Evolutionary conservation across 2,113 vertebrate species (phyloP), one percentile per base, ranked within the genome.

Genomic region (Falcunculus frontatus): DNA sequence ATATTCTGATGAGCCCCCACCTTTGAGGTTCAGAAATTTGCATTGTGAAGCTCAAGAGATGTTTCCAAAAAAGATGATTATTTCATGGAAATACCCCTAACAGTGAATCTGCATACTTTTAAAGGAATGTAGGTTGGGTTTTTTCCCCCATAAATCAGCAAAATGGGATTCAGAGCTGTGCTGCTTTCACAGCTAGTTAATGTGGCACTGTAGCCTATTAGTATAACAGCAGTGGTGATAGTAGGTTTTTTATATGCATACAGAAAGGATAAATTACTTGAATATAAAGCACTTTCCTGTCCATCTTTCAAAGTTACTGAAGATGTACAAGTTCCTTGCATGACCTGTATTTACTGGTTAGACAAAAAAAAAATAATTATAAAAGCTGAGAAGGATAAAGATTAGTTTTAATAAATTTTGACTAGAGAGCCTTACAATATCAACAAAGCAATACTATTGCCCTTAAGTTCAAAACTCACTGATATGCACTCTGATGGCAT

Each of bases 381-480:
- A 88, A 84, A 80, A 82, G 21, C 64, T 60, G 27, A 95, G 84
- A 91, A 94, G 44, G 25, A 53, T 52, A 78, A 80, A 84, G 62
- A 93, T 92, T 68, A 89, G 35, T 80, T 80, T 69, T 84, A 87
- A 87, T 93, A 60, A 47, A 23, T 87, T 96, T 96, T 67, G 21
- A 56, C 70, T 87, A 42, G 52, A 89, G 32, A 74, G 72, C 26
- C 78, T 95, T 96, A 70, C 72, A 93, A 68, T 87, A 95, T 56
- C 89, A 56, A 5, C 39, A 39, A 60, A 87, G 57, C 33, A 81
- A 56, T 56, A 89, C 69, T 74, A 90, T 27, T 84, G 32, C 77
- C 67, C 76, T 97, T 93, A 95, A 92, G 76, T 97, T 96, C 95
- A 93, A 70, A 63, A 95, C 90, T 69, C 75, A 70, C 76, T 93